These are phyloP conservation scores for Alligator sinensis DNA, from an alignment of 2,113 vertebrate species.

Conservation along the genomic window DNA sequence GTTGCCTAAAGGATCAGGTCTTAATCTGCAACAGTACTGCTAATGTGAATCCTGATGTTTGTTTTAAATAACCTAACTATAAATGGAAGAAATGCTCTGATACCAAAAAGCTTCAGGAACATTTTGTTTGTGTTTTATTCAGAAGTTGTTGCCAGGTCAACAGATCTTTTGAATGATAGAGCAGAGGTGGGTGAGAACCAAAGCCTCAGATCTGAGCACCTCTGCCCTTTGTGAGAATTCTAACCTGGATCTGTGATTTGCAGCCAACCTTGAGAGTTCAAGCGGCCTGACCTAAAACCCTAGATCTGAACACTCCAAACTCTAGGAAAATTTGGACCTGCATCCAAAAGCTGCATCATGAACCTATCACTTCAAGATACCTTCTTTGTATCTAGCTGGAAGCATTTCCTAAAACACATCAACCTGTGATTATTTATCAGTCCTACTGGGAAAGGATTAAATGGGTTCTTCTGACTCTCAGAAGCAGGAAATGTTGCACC, in stretches of 20 bases:
- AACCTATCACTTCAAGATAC: not conserved
- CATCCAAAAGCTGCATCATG: not conserved
- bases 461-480: not conserved
- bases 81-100: not conserved
- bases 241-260: rapidly evolving
- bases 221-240: rapidly evolving
- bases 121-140: not conserved
- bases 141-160: slow-evolving; percentile 19
- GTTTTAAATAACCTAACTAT: not conserved
- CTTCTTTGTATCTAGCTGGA: not conserved
- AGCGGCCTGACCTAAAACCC: not conserved
- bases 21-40: not conserved
- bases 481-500: slow-evolving; percentile 11
- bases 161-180: not conserved
- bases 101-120: not conserved
- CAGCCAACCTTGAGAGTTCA: not conserved
- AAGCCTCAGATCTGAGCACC: not conserved
- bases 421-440: not conserved
- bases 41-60: slow-evolving; percentile 29
- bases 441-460: slow-evolving; percentile 31
- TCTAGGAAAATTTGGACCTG: not conserved
- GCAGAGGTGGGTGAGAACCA: not conserved
- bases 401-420: not conserved
- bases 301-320: not conserved
- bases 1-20: not conserved